Evolutionary conservation across 1,140 invertebrate species (phyloP).

Genomic region (Eueides isabella): DNA sequence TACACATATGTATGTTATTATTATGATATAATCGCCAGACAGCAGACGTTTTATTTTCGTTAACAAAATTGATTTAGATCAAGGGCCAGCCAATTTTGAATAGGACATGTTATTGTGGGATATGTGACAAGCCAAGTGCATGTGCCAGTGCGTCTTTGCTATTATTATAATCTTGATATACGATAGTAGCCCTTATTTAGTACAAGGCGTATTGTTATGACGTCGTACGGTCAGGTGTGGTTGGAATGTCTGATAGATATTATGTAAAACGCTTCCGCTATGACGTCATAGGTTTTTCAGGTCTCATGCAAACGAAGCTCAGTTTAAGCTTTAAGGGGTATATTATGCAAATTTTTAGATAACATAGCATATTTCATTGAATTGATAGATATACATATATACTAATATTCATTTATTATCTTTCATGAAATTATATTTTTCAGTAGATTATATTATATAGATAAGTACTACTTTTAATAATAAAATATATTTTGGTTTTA

Average conservation of each 20-base stretch:
- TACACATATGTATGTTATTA: not conserved
- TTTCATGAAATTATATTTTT: not conserved
- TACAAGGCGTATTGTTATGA: constrained; percentile 39
- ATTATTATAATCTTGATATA: constrained; percentile 60
- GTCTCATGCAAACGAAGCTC: constrained; percentile 4
- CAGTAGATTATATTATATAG: not conserved
- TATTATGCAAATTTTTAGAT: not conserved
- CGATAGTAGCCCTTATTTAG: constrained; percentile 52
- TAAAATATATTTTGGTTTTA: not conserved
- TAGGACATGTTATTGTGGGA: constrained; percentile 59
- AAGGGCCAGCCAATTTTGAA: constrained; percentile 61
- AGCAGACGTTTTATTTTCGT: constrained; percentile 44
- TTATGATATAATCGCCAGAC: constrained; percentile 32
- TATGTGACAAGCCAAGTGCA: constrained; percentile 37
- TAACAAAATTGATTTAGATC: constrained; percentile 64
- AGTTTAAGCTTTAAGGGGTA: not conserved
- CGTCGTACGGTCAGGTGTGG: constrained; percentile 49
- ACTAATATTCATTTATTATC: not conserved
- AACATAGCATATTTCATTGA: not conserved
- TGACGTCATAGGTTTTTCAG: constrained; percentile 47
- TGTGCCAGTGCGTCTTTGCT: constrained; percentile 60
- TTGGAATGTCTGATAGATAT: constrained; percentile 55
- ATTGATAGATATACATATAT: not conserved
- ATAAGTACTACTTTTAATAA: no score
- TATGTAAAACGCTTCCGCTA: constrained; percentile 46